Percentiles rank a stretch among this genome's conserved stretches.
phyloP scores from a whole-genome alignment of 2,888 invertebrate genomes.

The Lithodes maja region DNA sequence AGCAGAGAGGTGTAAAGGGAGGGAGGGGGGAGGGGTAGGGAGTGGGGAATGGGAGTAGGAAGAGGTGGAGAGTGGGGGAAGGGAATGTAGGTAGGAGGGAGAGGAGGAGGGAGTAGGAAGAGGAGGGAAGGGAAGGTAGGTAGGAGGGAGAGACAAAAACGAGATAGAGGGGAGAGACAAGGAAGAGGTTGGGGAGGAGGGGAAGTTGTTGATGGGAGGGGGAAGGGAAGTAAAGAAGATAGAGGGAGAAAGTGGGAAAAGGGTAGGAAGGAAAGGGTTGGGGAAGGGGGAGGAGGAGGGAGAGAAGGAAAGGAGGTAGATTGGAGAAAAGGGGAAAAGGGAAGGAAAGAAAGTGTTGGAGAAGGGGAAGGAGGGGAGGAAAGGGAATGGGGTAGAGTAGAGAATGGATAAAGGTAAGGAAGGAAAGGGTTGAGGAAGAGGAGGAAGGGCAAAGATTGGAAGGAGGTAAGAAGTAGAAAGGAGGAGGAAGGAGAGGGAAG shows the following conservation, averaged over 20 bases:
- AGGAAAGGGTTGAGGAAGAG: background rate
- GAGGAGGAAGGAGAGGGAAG: background rate
- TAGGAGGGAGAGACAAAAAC: background rate
- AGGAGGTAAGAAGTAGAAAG: background rate
- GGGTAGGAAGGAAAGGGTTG: background rate
- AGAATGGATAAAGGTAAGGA: background rate
- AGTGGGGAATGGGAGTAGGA: background rate
- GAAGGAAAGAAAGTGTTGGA: background rate
- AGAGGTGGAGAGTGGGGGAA: background rate
- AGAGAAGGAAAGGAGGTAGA: background rate
- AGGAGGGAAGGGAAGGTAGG: constrained; percentile 8
- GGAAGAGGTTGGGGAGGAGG: background rate
- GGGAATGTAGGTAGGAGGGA: background rate
- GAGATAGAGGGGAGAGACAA: background rate
- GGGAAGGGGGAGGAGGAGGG: too few relatives aligned
- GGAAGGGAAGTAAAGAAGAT: background rate
- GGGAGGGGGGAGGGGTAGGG: background rate
- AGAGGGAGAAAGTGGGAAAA: background rate
- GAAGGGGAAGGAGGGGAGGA: background rate
- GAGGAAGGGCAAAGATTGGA: background rate
- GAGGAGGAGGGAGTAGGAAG: background rate
- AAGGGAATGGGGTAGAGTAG: background rate
- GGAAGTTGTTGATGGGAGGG: background rate
- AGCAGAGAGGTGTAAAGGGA: background rate
- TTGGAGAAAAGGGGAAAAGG: background rate